Conservation (phyloP, 1,140 invertebrate species). For the Batillaria attramentaria region DNA sequence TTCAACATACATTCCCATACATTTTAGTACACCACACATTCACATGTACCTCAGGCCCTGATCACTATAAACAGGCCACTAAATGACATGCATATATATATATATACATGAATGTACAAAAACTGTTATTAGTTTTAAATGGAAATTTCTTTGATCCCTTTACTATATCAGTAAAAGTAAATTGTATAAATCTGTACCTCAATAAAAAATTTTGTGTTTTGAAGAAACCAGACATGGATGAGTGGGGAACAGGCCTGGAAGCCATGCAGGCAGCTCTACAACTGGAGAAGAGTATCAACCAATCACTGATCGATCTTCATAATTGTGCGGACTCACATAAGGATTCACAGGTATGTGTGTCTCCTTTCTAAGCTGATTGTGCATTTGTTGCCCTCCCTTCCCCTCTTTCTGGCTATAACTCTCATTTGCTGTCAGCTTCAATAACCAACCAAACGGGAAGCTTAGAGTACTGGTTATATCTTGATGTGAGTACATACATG, state of each 20-base stretch:
- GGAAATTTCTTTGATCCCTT: not conserved
- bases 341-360: constrained; percentile 75
- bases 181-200: not conserved
- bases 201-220: constrained; percentile 60
- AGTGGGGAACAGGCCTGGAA: constrained; percentile 79
- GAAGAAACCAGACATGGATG: constrained; percentile 75
- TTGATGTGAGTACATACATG: not conserved
- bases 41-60: no score
- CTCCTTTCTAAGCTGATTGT: constrained; percentile 57
- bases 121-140: not conserved
- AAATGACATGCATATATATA: not conserved
- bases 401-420: not conserved
- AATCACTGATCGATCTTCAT: constrained; percentile 81
- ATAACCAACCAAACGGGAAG: not conserved
- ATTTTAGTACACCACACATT: no score
- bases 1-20: no score
- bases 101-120: not conserved
- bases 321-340: constrained; percentile 77
- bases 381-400: not conserved
- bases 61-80: no score
- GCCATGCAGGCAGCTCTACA: constrained; percentile 80
- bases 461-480: not conserved
- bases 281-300: constrained; percentile 84
- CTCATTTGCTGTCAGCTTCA: not conserved
- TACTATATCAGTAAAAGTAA: not conserved